Evolutionary conservation across 1,140 invertebrate genomes (phyloP), one percentile per base, ranked within the genome.

Genomic region (Zaprionus africanus): DNA sequence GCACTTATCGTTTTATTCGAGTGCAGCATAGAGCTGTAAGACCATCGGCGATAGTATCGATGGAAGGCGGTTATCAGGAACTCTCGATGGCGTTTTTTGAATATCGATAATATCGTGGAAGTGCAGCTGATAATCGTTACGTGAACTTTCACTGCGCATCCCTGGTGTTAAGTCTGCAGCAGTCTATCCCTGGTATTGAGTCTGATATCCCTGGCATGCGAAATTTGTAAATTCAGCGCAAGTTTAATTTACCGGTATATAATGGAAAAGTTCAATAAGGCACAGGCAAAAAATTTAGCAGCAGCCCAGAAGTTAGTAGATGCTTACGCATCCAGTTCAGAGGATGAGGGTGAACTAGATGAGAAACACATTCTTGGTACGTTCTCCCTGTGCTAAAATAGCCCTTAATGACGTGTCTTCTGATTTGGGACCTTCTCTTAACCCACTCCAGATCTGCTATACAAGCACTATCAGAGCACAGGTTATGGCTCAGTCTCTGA

Each of bases 271-370:
- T 84, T 88, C 12, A 83, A 64, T 11, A 72, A 84, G 59, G 95
- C 93, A 9, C 94, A 95, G 79, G 93, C 93, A 1, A 94, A 95
- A 87, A 94, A 95, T 78, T 93, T 95, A 73, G 94, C 94, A 53
- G 93, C 94, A 2, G 95, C 95, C n/a, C 82, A 87, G 36, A 92
- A 95, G 80, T 94, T 94, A 53, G 93, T 81, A 2, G 79, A 91
- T 41, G 61, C 93, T 12, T 95, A 95, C 71, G 93, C 94, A 34
- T 94, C 94, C 28, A 94, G 94, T 58, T 94, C 93, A 9, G 94
- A 94, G 54, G 94, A 95, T 92, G 94, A 95, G 38, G 93, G 94
- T 63, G 93, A 94, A 78, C 66, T 94, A 26, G 93, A 94, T 87
- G 93, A 93, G 31, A 90, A 93, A 53, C 91, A 92, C 75, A 93